These are phyloP conservation scores for Borostomias antarcticus DNA, from an alignment of 2,797 vertebrate genomes.

Conservation along the genomic window DNA sequence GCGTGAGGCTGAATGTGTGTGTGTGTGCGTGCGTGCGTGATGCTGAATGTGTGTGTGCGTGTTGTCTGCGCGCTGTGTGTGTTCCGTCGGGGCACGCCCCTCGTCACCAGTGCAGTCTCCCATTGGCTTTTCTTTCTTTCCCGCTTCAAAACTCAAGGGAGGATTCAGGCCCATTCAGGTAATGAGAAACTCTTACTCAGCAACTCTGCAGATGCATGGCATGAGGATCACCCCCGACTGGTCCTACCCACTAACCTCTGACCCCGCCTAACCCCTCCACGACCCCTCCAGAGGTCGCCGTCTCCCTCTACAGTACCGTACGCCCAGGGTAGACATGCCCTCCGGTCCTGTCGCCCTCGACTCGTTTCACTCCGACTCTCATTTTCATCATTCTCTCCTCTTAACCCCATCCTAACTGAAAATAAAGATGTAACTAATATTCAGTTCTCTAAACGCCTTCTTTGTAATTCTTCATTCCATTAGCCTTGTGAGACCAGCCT, in stretches of 20 bases:
- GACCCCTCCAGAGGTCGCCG: not conserved
- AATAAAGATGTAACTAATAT: too few relatives aligned
- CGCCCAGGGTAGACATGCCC: constrained; percentile 24
- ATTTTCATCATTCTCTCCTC: constrained; percentile 38
- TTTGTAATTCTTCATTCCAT: too few relatives aligned
- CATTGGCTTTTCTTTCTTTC: constrained; percentile 96
- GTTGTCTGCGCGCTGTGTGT: constrained; percentile 31
- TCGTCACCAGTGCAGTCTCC: constrained; percentile 77
- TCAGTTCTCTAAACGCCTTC: constrained; percentile 29
- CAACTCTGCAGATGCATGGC: constrained; percentile 75
- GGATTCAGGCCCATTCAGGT: constrained; percentile 98
- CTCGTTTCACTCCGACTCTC: not conserved
- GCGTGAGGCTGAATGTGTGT: not conserved
- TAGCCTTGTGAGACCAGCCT: too few relatives aligned
- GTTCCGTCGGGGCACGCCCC: constrained; percentile 46
- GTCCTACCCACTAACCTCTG: constrained; percentile 41
- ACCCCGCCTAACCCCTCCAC: constrained; percentile 1
- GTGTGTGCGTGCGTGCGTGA: not conserved
- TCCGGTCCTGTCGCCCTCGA: not conserved
- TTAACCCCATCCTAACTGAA: too few relatives aligned
- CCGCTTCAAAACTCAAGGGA: constrained; percentile 98
- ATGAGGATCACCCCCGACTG: constrained; percentile 61
- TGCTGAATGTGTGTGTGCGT: not conserved
- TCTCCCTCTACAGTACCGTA: constrained; percentile 15
- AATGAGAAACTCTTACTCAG: constrained; percentile 62